Evolutionary conservation across 1,140 invertebrate species (phyloP), one percentile per base, ranked within the genome.

Genomic region (Helicoverpa zea): DNA sequence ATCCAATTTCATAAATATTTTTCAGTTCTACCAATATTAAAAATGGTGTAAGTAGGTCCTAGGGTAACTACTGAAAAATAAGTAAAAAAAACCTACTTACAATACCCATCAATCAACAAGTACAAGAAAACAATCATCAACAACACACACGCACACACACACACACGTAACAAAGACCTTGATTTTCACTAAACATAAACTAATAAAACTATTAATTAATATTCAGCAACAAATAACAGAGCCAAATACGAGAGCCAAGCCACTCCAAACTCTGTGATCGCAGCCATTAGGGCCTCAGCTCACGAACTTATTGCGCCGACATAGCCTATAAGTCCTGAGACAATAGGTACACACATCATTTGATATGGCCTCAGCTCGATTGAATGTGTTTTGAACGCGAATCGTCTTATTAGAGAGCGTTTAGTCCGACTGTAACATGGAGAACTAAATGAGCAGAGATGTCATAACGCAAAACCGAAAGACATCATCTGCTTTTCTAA

Each of bases 271-370:
- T 84, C 83, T 88, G 80, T 79, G 83, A 86, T 84, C 81, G 83
- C 75, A 63, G 56, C 82, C 82, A 92, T 93, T 92, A 89, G 83
- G 79, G 4, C 63, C 51, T 82, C 83, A 16, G 52, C 73, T 82
- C 91, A 93, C 90, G 90, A 56, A 87, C 75, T 80, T 81, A 90
- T 88, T 89, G 85, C 73, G 81, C 54, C 82, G 81, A 76, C 84
- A 86, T 83, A 84, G 83, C 83, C 84, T 72, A 90, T 89, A 89
- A 89, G 87, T 90, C 87, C 88, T 68, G 2, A 59, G 79, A 92
- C 91, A 92, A 92, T 92, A 88, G 89, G 81, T 81, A 80, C 82
- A 88, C 83, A 86, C 87, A 86, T 86, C 88, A 92, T 92, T 91
- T 92, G 88, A 87, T 89, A 90, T 91, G 91, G 90, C 90, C 91